phyloP scores from a whole-genome alignment of 2,888 invertebrate species.

The Xestia c-nigrum region DNA sequence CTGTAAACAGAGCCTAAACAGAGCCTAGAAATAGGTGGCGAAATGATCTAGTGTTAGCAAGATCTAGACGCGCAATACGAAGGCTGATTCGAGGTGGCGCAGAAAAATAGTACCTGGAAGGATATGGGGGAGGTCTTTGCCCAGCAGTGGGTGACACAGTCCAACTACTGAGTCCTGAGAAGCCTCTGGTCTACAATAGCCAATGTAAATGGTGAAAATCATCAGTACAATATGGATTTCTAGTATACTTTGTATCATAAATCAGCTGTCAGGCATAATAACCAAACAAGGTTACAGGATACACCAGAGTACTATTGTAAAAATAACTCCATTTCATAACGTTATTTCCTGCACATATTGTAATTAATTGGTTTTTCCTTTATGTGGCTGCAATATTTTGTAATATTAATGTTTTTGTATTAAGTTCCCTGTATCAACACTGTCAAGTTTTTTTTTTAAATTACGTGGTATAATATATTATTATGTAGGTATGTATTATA shows the following conservation, averaged over 20 bases:
- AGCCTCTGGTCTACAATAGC: background rate
- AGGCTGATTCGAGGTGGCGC: too few species aligned
- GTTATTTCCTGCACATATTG: constrained; percentile 18
- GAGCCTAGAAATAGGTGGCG: too few species aligned
- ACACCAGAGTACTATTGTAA: background rate
- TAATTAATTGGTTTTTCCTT: constrained; percentile 17
- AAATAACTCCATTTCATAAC: constrained; percentile 30
- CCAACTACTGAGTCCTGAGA: background rate
- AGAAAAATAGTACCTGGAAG: too few species aligned
- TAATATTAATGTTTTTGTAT: background rate
- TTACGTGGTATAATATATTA: background rate
- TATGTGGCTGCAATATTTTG: background rate
- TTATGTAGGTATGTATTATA: constrained; percentile 2
- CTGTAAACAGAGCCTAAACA: background rate
- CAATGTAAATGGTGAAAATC: background rate
- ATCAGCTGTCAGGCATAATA: background rate
- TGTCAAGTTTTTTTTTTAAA: background rate
- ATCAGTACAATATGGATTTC: background rate
- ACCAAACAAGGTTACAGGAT: background rate
- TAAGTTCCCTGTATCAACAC: background rate
- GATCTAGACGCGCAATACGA: too few species aligned
- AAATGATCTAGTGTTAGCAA: too few species aligned
- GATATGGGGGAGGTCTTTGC: too few species aligned
- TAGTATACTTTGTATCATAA: background rate
- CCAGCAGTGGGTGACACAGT: too few species aligned